phyloP scores from a whole-genome alignment of 2,797 vertebrate species.

The Australoheros facetus region DNA sequence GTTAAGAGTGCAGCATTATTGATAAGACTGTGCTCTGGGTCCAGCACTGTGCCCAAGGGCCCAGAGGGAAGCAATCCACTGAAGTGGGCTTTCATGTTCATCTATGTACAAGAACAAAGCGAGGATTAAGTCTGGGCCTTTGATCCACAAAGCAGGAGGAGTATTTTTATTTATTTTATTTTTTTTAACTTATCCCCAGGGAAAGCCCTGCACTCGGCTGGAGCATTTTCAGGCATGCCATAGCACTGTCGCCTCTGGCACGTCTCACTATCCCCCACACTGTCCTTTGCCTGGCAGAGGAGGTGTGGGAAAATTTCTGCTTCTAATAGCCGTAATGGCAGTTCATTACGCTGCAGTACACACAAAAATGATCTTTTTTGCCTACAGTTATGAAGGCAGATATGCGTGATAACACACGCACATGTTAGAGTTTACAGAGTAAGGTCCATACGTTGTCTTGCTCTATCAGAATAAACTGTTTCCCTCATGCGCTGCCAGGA shows the following conservation, averaged over 20 bases:
- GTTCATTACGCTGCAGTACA: slow-evolving; percentile 12
- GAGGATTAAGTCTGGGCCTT: slow-evolving; percentile 81
- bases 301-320: slow-evolving; percentile 73
- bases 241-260: slow-evolving; percentile 58
- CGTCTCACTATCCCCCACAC: slow-evolving; percentile 68
- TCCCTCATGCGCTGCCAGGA: slow-evolving; percentile 35
- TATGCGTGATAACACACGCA: background rate
- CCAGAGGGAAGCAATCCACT: slow-evolving; percentile 81
- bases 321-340: slow-evolving; percentile 15
- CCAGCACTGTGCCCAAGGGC: slow-evolving; percentile 74
- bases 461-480: slow-evolving; percentile 17
- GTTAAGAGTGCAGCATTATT: slow-evolving; percentile 84
- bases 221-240: slow-evolving; percentile 63
- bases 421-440: slow-evolving; percentile 5
- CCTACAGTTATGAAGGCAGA: background rate
- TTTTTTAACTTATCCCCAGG: slow-evolving; percentile 51
- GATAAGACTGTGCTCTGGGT: slow-evolving; percentile 81
- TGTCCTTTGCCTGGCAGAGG: slow-evolving; percentile 29
- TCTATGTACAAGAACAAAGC: slow-evolving; percentile 87
- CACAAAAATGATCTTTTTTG: background rate
- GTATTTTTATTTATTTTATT: slow-evolving; percentile 62
- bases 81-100: slow-evolving; percentile 87
- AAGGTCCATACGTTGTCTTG: slow-evolving; percentile 7
- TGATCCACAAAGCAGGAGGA: slow-evolving; percentile 78
- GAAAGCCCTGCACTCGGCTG: slow-evolving; percentile 42